Evolutionary conservation across 1,140 invertebrate genomes (phyloP).

Genomic region (Penaeus chinensis): DNA sequence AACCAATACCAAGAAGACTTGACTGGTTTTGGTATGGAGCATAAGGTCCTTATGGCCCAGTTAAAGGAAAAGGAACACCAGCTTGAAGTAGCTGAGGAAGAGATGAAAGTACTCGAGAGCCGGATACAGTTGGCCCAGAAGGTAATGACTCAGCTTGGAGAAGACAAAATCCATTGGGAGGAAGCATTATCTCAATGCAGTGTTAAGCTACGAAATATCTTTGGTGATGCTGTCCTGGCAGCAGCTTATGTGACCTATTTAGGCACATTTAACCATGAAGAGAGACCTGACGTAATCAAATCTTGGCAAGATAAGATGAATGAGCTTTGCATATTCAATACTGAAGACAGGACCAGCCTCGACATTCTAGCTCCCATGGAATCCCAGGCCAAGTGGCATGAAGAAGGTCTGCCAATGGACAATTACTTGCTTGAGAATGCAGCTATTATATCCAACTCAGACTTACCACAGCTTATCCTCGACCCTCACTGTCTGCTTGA

Average conservation of each 20-base stretch:
- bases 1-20: slow-evolving; percentile 55
- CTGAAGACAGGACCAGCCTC: slow-evolving; percentile 33
- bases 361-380: slow-evolving; percentile 42
- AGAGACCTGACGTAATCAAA: slow-evolving; percentile 29
- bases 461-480: slow-evolving; percentile 48
- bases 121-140: slow-evolving; percentile 60
- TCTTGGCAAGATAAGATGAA: slow-evolving; percentile 51
- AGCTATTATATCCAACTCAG: slow-evolving; percentile 46
- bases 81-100: slow-evolving; percentile 57
- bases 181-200: slow-evolving; percentile 42
- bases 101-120: slow-evolving; percentile 60
- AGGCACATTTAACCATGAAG: slow-evolving; percentile 33
- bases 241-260: slow-evolving; percentile 57
- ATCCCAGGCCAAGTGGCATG: slow-evolving; percentile 46
- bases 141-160: slow-evolving; percentile 55
- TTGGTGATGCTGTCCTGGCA: slow-evolving; percentile 52
- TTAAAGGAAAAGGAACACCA: slow-evolving; percentile 60
- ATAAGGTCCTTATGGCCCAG: slow-evolving; percentile 57
- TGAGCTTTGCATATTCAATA: slow-evolving; percentile 43
- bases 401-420: slow-evolving; percentile 42
- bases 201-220: slow-evolving; percentile 33
- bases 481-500: slow-evolving; percentile 46
- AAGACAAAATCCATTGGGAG: slow-evolving; percentile 58
- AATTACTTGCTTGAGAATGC: slow-evolving; percentile 46
- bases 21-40: slow-evolving; percentile 55